Base-by-base conservation (phyloP, 2,888 invertebrate species). In the Plusia festucae region DNA sequence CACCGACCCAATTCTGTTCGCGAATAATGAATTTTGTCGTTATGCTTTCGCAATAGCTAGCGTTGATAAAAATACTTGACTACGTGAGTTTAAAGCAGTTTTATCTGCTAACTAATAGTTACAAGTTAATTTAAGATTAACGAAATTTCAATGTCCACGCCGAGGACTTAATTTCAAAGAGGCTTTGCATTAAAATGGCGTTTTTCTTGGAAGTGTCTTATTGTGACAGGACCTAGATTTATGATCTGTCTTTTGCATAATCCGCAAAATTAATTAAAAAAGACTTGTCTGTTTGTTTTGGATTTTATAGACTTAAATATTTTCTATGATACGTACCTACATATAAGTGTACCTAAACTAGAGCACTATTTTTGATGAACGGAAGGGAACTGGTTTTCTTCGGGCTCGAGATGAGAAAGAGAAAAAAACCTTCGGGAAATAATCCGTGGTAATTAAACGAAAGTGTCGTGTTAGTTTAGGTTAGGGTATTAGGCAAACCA, bases 11-110 rank as follows among this genome's bases (percentile, higher is more conserved):
- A 80, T 84, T 87, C 77, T 76, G 71, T 65, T 55, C 54, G 55
- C 68, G 74, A 79, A 82, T 82, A 76, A 82, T 78, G 70, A 76
- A 79, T 78, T 81, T 82, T 56, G 77, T 78, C 73, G 78, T 79
- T 83, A 79, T 73, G 60, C 77, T 87, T 82, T 83, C 81, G 83
- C 79, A 74, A 79, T 60, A 24, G 60, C n/a, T 2, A 77, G 76
- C 77, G 58, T 66, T 77, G 78, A 76, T 65, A 76, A 34, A 80
- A 76, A 67, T 68, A 44, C 44, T 46, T 34, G 24, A n/a, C 13
- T 59, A 68, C 70, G 65, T 60, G 54, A 65, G 18, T 20, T 61
- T 24, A 15, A 13, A 40, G 52, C 51, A 16, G 69, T 65, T 70
- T 62, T 70, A 46, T 56, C 51, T 24, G 9, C 34, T 9, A 55